Evolutionary conservation across 2,113 vertebrate species (phyloP).

Genomic region (Carollia perspicillata): DNA sequence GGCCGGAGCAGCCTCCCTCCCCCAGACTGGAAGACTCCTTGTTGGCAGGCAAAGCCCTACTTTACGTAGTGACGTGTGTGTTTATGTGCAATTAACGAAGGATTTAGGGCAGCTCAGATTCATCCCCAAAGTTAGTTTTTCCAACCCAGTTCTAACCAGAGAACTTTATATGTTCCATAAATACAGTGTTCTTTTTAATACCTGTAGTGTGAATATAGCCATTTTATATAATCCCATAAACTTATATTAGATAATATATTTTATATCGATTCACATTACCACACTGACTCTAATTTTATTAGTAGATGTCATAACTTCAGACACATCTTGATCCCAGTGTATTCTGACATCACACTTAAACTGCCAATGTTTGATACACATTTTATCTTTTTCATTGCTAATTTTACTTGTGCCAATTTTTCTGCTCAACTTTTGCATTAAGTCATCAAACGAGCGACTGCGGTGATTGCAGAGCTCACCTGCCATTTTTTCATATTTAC

Average conservation of each 20-base stretch:
- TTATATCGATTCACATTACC: not conserved
- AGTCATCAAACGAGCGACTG: not conserved
- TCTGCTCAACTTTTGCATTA: not conserved
- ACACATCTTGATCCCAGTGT: not conserved
- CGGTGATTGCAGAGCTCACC: not conserved
- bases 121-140: not conserved
- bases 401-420: not conserved
- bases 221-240: not conserved
- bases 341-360: not conserved
- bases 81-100: not conserved
- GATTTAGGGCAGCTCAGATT: not conserved
- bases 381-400: not conserved
- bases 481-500: not conserved
- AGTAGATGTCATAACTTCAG: not conserved
- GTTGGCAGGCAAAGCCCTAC: not conserved
- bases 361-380: not conserved
- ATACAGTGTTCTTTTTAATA: not conserved
- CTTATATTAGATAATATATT: not conserved
- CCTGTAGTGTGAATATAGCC: not conserved
- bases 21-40: not conserved
- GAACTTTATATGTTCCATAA: not conserved
- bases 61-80: not conserved
- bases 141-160: not conserved
- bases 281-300: not conserved
- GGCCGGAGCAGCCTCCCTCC: not conserved